phyloP scores from a whole-genome alignment of 2,888 invertebrate genomes.

The Microdon myrmicae region DNA sequence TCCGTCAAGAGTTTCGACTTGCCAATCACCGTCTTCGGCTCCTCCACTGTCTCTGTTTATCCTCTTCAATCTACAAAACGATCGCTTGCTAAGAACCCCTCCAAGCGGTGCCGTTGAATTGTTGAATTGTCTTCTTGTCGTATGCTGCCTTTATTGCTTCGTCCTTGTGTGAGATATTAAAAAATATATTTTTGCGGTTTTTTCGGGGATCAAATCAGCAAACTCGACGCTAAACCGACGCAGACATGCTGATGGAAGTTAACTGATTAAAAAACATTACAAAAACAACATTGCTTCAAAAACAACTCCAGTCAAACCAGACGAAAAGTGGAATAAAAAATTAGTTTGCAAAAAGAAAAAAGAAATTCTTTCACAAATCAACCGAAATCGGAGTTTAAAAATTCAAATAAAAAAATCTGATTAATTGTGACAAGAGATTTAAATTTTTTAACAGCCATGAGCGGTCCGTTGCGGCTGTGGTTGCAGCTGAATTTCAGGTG shows the following conservation, averaged over 20 bases:
- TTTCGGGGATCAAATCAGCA: slow-evolving; percentile 35
- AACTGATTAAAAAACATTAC: slow-evolving; percentile 7
- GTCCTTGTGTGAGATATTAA: slow-evolving; percentile 47
- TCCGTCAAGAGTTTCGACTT: too few relatives aligned
- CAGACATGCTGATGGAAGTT: neutral
- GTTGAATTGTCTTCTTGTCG: slow-evolving; percentile 1
- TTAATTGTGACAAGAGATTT: slow-evolving; percentile 48
- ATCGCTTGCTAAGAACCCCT: too few relatives aligned
- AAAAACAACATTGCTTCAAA: too few relatives aligned
- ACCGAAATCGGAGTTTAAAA: too few relatives aligned
- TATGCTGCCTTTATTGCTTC: slow-evolving; percentile 37
- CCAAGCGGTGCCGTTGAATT: neutral
- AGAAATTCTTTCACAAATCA: too few relatives aligned
- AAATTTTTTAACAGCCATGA: slow-evolving; percentile 44
- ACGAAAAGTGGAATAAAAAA: too few relatives aligned
- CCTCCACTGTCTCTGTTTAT: too few relatives aligned
- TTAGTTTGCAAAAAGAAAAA: too few relatives aligned
- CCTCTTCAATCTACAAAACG: too few relatives aligned
- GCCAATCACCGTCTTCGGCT: too few relatives aligned
- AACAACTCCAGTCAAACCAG: too few relatives aligned
- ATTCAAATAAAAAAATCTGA: slow-evolving; percentile 26
- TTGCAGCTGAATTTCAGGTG: too few relatives aligned
- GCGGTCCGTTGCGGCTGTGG: slow-evolving; percentile 4
- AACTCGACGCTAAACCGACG: neutral
- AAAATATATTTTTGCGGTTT: slow-evolving; percentile 33